phyloP scores from a whole-genome alignment of 2,797 vertebrate genomes.

The Intellagama lesueurii region DNA sequence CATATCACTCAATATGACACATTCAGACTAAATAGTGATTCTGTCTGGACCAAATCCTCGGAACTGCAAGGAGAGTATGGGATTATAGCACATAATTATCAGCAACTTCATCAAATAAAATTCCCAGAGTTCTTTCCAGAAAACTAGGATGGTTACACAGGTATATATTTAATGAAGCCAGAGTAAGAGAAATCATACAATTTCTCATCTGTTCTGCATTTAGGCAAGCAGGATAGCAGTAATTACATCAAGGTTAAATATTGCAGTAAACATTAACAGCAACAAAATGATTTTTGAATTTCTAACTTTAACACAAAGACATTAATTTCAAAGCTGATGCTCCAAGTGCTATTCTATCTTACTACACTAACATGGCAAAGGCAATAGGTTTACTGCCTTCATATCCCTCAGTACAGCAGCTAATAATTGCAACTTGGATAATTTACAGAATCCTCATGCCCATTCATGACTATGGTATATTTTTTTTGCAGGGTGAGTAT shows the following conservation, averaged over 20 bases:
- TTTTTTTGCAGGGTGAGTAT: constrained; percentile 44
- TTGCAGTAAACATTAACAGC: too few relatives aligned
- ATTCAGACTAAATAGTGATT: not conserved
- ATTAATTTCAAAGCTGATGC: too few relatives aligned
- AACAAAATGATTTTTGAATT: too few relatives aligned
- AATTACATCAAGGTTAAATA: too few relatives aligned
- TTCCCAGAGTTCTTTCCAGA: not conserved
- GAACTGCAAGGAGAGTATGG: not conserved
- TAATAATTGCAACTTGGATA: constrained; percentile 34
- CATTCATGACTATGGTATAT: constrained; percentile 36
- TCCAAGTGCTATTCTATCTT: constrained; percentile 13
- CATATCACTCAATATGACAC: not conserved
- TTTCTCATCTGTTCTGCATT: too few relatives aligned
- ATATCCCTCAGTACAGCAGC: not conserved
- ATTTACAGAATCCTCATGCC: constrained; percentile 22
- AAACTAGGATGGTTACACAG: not conserved
- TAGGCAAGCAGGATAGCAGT: too few relatives aligned
- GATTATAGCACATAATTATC: not conserved
- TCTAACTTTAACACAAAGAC: too few relatives aligned
- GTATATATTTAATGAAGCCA: not conserved
- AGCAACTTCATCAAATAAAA: not conserved
- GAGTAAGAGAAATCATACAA: too few relatives aligned
- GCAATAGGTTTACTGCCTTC: constrained; percentile 38
- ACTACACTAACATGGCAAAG: constrained; percentile 5
- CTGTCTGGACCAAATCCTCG: not conserved